Percentiles rank a stretch among this genome's conserved stretches.
These are phyloP conservation scores for Haliclystus octoradiatus DNA, from an alignment of 30 jellyfish, hydroid and myxozoan genomes.

Conservation along the genomic window DNA sequence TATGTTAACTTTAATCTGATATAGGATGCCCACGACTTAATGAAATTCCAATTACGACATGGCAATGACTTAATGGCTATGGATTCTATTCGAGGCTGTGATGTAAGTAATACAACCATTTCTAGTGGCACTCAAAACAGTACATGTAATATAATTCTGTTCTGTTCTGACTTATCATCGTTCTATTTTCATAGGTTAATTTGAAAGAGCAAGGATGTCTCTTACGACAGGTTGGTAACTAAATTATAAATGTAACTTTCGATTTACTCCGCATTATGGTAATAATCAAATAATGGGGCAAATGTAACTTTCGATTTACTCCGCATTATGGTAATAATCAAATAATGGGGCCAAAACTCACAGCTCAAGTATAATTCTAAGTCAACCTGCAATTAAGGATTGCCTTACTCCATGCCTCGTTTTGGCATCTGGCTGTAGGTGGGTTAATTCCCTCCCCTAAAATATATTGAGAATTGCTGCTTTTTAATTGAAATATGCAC, in stretches of 20 bases:
- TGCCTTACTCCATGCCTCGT: too few species aligned
- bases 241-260: background rate
- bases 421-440: too few species aligned
- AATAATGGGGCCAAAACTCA: too few species aligned
- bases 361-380: too few species aligned
- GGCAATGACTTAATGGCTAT: slow-evolving; percentile 94
- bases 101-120: slow-evolving; percentile 27
- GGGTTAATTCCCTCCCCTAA: too few species aligned
- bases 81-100: slow-evolving; percentile 80
- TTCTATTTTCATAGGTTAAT: slow-evolving; percentile 27
- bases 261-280: background rate
- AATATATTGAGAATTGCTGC: too few species aligned
- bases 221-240: slow-evolving; percentile 45
- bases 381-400: background rate
- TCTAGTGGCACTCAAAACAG: too few species aligned
- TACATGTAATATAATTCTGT: too few species aligned
- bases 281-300: too few species aligned
- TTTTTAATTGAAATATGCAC: too few species aligned
- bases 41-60: slow-evolving; percentile 89
- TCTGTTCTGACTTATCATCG: background rate
- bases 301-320: background rate
- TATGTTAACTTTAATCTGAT: background rate
- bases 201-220: slow-evolving; percentile 67
- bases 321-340: too few species aligned
- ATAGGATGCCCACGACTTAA: slow-evolving; percentile 86